phyloP scores from a whole-genome alignment of 2,797 vertebrate species.

The Cephalopachus bancanus region DNA sequence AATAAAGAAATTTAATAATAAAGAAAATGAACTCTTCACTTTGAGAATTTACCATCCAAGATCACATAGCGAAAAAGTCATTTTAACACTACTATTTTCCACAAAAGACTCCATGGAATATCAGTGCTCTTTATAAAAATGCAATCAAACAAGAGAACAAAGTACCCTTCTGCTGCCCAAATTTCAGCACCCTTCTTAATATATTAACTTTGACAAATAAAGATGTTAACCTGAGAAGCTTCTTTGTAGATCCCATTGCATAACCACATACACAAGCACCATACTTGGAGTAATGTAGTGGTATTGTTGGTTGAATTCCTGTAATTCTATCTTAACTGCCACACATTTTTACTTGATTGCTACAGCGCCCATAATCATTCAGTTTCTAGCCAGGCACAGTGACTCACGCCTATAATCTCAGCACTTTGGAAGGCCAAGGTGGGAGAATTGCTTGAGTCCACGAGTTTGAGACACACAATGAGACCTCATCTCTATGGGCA shows the following conservation, averaged over 20 bases:
- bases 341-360: not conserved
- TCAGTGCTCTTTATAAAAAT: not conserved
- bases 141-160: not conserved
- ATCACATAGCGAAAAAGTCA: not conserved
- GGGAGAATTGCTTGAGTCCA: too few species aligned
- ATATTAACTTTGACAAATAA: not conserved
- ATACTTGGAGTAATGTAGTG: fast-evolving
- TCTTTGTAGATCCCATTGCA: not conserved
- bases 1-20: not conserved
- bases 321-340: not conserved
- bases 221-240: not conserved
- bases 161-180: not conserved
- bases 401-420: too few species aligned
- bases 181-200: not conserved
- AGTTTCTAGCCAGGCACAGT: not conserved
- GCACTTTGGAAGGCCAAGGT: too few species aligned
- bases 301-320: not conserved
- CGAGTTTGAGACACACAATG: too few species aligned
- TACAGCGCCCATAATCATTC: not conserved
- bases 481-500: too few species aligned
- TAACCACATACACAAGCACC: not conserved
- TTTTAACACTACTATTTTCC: not conserved
- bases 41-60: not conserved
- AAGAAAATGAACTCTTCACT: not conserved
- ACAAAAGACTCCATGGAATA: not conserved